A percentile compares a stretch with the other conserved stretches of the same genome.
phyloP scores from a whole-genome alignment of 2,113 vertebrate species.

The Ursus arctos region DNA sequence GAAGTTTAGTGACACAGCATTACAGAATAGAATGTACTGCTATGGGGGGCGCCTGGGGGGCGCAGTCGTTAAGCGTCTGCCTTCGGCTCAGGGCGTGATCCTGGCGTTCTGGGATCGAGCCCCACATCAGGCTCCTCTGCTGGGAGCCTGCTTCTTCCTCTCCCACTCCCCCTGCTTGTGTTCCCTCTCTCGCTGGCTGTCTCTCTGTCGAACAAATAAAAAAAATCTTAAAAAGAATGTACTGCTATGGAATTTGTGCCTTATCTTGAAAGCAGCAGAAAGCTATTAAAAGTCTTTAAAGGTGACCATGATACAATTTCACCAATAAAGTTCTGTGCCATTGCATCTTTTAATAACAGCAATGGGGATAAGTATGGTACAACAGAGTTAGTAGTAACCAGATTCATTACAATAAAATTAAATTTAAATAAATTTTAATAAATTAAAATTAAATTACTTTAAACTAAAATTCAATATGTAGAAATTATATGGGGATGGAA shows the following conservation, averaged over 20 bases:
- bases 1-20: neutral
- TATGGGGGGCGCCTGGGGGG: no score
- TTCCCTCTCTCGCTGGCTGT: no score
- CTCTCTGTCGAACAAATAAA: no score
- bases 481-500: neutral
- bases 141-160: no score
- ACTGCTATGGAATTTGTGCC: neutral
- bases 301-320: neutral
- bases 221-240: no score
- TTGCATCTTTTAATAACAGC: constrained; percentile 24
- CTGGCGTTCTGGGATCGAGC: no score
- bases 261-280: neutral
- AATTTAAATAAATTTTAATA: neutral
- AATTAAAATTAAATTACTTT: constrained; percentile 37
- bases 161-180: no score
- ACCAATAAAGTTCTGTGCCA: neutral
- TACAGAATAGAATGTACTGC: neutral
- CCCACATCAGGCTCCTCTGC: no score
- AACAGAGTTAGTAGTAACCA: neutral
- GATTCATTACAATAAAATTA: constrained; percentile 54
- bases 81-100: no score
- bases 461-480: constrained; percentile 31
- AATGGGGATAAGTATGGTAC: neutral
- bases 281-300: neutral
- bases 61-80: no score